Percentiles rank a stretch among this genome's conserved stretches.
phyloP scores from a whole-genome alignment of 2,888 invertebrate species.

The Ochropleura plecta region DNA sequence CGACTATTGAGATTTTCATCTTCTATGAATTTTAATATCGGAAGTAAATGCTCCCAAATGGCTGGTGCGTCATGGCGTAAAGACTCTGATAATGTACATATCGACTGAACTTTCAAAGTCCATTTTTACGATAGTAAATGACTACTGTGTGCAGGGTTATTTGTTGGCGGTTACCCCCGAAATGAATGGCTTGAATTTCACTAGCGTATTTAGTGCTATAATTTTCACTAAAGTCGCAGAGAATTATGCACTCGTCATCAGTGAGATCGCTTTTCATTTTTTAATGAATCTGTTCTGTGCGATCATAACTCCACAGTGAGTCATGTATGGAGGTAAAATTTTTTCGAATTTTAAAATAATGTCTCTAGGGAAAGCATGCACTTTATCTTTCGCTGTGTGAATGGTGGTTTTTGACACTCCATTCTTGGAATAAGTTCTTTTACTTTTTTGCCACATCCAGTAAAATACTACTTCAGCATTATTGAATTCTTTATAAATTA shows the following conservation, averaged over 20 bases:
- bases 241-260: slow-evolving; percentile 19
- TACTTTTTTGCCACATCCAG: slow-evolving; percentile 16
- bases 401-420: background rate
- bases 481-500: slow-evolving; percentile 13
- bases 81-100: slow-evolving; percentile 11
- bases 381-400: slow-evolving; percentile 8
- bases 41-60: slow-evolving; percentile 2
- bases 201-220: slow-evolving; percentile 34
- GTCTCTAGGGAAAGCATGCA: slow-evolving; percentile 1
- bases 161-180: slow-evolving; percentile 43
- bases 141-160: slow-evolving; percentile 45
- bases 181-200: slow-evolving; percentile 52
- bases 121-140: slow-evolving; percentile 27
- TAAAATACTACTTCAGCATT: slow-evolving; percentile 11
- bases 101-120: slow-evolving; percentile 10
- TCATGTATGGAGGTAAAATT: slow-evolving; percentile 4
- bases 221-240: slow-evolving; percentile 41
- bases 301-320: slow-evolving; percentile 5
- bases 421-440: slow-evolving; percentile 12
- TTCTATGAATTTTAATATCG: slow-evolving; percentile 9
- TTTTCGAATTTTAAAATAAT: slow-evolving; percentile 1
- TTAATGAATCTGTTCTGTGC: slow-evolving; percentile 5
- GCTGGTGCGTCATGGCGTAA: slow-evolving; percentile 12
- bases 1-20: slow-evolving; percentile 8
- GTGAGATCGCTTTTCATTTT: slow-evolving; percentile 2